Conservation (phyloP, 2,113 vertebrate genomes). For the Uria aalge region DNA sequence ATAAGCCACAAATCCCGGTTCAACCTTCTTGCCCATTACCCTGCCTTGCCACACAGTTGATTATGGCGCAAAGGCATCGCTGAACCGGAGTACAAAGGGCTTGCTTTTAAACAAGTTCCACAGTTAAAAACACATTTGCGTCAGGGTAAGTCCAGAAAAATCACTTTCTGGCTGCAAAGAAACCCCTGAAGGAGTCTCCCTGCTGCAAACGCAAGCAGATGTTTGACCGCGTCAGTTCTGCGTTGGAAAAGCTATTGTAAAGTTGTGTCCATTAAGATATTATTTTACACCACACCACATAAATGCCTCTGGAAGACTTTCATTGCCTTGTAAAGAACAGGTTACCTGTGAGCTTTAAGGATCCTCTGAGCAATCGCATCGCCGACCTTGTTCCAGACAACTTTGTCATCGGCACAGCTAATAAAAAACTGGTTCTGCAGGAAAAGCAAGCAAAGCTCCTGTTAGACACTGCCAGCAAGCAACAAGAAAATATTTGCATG, state of each 20-base stretch:
- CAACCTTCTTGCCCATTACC: background rate
- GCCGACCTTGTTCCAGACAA: slow-evolving; percentile 92
- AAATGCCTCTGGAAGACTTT: background rate
- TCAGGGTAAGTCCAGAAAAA: background rate
- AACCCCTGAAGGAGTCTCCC: background rate
- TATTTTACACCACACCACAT: background rate
- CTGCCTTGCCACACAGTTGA: background rate
- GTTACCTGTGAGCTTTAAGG: slow-evolving; percentile 89
- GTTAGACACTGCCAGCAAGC: background rate
- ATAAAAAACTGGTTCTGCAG: slow-evolving; percentile 97
- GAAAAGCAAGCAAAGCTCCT: slow-evolving; percentile 30
- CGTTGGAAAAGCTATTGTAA: fast-evolving
- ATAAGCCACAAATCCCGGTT: background rate
- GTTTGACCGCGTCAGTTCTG: fast-evolving
- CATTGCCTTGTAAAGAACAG: background rate
- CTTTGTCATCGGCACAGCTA: slow-evolving; percentile 91
- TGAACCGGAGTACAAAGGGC: background rate
- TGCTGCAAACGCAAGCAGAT: background rate
- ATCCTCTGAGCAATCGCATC: slow-evolving; percentile 89
- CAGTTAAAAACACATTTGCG: background rate
- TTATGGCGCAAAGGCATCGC: background rate
- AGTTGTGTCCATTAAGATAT: background rate
- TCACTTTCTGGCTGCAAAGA: background rate
- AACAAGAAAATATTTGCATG: background rate
- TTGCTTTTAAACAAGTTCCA: background rate